Conservation (phyloP, 2,113 vertebrate genomes). For the Atractosteus spatula region DNA sequence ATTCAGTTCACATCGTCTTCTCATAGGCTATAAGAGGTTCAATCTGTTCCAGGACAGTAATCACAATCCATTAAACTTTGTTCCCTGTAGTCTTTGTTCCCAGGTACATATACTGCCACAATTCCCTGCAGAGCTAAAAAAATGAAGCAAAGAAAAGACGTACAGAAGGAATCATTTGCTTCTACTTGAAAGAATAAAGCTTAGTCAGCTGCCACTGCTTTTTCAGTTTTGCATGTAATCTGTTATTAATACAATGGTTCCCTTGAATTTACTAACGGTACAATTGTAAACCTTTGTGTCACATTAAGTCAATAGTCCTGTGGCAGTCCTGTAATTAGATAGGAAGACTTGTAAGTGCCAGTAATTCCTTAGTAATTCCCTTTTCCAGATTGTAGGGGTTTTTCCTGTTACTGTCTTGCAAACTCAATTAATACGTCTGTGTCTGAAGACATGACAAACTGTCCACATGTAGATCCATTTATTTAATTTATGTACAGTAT, state of each 20-base stretch:
- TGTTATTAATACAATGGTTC: not conserved
- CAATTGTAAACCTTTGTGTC: not conserved
- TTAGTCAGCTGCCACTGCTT: no score
- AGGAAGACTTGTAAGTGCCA: no score
- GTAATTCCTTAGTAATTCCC: no score
- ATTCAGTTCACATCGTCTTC: constrained; percentile 83
- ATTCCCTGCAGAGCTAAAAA: constrained; percentile 37
- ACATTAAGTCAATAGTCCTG: not conserved
- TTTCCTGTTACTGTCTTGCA: no score
- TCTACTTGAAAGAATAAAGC: constrained; percentile 4
- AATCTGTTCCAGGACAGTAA: constrained; percentile 90
- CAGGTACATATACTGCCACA: constrained; percentile 59
- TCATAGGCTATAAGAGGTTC: constrained; percentile 73
- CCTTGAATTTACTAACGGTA: not conserved
- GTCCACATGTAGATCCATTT: no score
- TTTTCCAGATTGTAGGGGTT: no score
- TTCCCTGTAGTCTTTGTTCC: constrained; percentile 81
- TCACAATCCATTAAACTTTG: constrained; percentile 84
- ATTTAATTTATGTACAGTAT: no score
- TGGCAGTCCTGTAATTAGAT: not conserved
- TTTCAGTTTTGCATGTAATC: constrained; percentile 29
- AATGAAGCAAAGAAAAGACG: constrained; percentile 45
- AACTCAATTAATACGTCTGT: no score
- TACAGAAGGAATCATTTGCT: constrained; percentile 28
- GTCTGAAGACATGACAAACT: no score